Evolutionary conservation across 2,888 invertebrate species (phyloP).

Genomic region (Melinaea menophilus): DNA sequence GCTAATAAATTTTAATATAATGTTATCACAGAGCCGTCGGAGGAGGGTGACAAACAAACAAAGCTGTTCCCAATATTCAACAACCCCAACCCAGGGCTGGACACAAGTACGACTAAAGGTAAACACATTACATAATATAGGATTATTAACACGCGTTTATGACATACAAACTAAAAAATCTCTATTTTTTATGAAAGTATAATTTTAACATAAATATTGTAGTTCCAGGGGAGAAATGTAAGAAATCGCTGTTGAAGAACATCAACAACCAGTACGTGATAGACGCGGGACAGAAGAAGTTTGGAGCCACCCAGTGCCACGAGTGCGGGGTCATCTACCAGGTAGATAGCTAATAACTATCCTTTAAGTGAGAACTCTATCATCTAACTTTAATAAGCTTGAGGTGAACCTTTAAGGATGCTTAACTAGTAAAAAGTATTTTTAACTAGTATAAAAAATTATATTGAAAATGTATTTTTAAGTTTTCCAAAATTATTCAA

Average conservation of each 20-base stretch:
- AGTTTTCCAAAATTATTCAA: too few species aligned
- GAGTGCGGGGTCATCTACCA: slow-evolving; percentile 86
- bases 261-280: slow-evolving; percentile 84
- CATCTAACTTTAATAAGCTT: neutral
- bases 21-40: slow-evolving; percentile 9
- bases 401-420: too few species aligned
- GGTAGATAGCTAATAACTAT: slow-evolving; percentile 40
- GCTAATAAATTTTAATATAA: too few species aligned
- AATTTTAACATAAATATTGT: slow-evolving; percentile 9
- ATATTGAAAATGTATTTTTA: too few species aligned
- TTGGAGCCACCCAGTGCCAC: slow-evolving; percentile 85
- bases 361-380: too few species aligned
- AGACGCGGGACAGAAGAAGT: slow-evolving; percentile 90
- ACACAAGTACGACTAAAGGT: slow-evolving; percentile 65
- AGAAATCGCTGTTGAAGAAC: slow-evolving; percentile 50
- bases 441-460: neutral
- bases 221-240: slow-evolving; percentile 45
- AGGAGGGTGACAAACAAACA: slow-evolving; percentile 25
- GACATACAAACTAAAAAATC: too few species aligned
- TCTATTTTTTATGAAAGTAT: too few species aligned
- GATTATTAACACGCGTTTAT: too few species aligned
- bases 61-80: slow-evolving; percentile 67
- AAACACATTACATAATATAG: slow-evolving; percentile 26
- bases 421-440: neutral
- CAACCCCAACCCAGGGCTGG: slow-evolving; percentile 59